Evolutionary conservation across 2,888 invertebrate genomes (phyloP).

Genomic region (Oscheius sp.): DNA sequence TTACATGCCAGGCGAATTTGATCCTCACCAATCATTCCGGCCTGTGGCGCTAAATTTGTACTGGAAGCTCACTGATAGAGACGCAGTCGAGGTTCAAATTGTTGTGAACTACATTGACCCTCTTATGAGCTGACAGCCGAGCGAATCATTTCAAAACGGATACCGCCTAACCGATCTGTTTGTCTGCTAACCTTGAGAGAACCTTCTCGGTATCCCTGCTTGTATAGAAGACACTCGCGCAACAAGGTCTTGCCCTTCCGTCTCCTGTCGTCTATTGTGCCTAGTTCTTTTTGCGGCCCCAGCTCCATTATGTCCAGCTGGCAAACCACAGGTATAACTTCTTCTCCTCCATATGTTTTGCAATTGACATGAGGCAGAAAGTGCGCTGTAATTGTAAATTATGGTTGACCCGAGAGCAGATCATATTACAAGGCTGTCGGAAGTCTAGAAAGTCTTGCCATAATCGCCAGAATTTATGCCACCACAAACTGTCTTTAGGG

Average conservation of each 20-base stretch:
- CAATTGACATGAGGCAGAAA: no score
- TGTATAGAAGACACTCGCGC: constrained; percentile 23
- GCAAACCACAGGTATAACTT: constrained; percentile 20
- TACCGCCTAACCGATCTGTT: neutral
- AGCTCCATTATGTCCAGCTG: constrained; percentile 33
- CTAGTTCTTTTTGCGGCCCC: constrained; percentile 28
- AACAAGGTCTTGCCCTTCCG: constrained; percentile 30
- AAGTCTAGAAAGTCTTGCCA: neutral
- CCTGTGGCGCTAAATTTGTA: neutral
- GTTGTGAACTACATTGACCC: constrained; percentile 25
- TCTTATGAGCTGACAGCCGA: constrained; percentile 18
- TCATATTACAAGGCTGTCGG: constrained; percentile 10
- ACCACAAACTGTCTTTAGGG: neutral
- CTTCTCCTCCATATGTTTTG: constrained; percentile 16
- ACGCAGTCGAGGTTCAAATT: neutral
- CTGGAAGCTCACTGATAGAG: no score
- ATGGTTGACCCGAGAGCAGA: neutral
- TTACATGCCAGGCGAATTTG: constrained; percentile 11
- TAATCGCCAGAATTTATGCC: neutral
- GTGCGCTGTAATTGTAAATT: neutral
- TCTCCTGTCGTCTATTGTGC: constrained; percentile 20
- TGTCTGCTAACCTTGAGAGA: neutral
- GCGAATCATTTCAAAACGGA: neutral
- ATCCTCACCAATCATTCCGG: constrained; percentile 19
- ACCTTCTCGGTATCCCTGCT: constrained; percentile 6